Evolutionary conservation across 2,797 vertebrate species (phyloP).

Genomic region (Echeneis naucrates): DNA sequence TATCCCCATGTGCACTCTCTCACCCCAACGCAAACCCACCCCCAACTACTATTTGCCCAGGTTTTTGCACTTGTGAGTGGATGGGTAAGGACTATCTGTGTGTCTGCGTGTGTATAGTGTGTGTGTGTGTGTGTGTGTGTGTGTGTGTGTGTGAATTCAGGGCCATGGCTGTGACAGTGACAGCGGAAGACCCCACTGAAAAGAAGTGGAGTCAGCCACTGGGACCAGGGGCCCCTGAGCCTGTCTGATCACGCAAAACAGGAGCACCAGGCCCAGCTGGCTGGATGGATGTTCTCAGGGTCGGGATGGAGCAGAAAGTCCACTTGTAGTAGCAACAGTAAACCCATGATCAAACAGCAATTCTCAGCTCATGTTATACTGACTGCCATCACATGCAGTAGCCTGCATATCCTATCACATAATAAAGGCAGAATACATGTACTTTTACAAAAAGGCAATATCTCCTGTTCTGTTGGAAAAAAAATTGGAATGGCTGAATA

Average conservation of each 20-base stretch:
- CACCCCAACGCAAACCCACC: background rate
- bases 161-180: conserved; percentile 72
- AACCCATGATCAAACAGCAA: background rate
- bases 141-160: conserved; percentile 55
- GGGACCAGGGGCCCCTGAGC: conserved; percentile 71
- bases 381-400: background rate
- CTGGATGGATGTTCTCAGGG: conserved; percentile 17
- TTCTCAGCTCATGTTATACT: background rate
- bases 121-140: too few relatives aligned
- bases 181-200: conserved; percentile 80
- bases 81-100: conserved; percentile 28
- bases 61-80: conserved; percentile 39
- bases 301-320: conserved; percentile 21
- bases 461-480: background rate
- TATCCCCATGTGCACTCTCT: conserved; percentile 58
- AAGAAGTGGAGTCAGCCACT: conserved; percentile 77
- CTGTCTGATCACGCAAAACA: conserved; percentile 76
- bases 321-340: background rate
- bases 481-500: background rate
- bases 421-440: background rate
- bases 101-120: conserved; percentile 33
- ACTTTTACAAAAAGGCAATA: background rate
- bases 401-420: background rate
- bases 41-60: background rate
- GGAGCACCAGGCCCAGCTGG: conserved; percentile 35